Conservation (phyloP, 1,140 invertebrate species). For the Drosophila burlai region DNA sequence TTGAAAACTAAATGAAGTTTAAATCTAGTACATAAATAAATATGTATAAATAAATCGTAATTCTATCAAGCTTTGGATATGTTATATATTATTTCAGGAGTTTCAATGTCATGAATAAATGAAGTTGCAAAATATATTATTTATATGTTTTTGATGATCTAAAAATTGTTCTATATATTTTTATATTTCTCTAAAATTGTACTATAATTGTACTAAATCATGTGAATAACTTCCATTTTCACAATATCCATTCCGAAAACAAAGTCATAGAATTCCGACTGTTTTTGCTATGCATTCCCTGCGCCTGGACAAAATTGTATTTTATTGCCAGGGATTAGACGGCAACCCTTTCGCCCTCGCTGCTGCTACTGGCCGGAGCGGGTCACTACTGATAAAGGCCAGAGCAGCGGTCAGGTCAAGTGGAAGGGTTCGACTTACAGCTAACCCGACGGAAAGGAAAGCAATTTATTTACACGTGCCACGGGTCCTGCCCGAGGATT, state of each 20-base stretch:
- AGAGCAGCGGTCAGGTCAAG: conserved; percentile 48
- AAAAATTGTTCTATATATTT: too few species aligned
- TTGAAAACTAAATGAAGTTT: not conserved
- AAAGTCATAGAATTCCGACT: not conserved
- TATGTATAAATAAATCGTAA: not conserved
- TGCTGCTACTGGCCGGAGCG: conserved; percentile 14
- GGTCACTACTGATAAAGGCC: conserved; percentile 67
- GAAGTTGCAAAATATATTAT: too few species aligned
- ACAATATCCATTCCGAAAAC: too few species aligned
- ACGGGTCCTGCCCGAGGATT: conserved; percentile 52
- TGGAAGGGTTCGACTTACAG: conserved; percentile 55
- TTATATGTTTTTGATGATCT: too few species aligned
- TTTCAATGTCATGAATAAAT: too few species aligned
- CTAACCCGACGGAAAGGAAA: conserved; percentile 51
- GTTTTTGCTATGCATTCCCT: conserved; percentile 30
- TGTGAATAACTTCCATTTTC: not conserved
- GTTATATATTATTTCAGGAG: too few species aligned
- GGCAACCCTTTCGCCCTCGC: conserved; percentile 55
- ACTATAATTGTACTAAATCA: too few species aligned
- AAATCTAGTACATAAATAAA: not conserved
- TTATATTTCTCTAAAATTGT: too few species aligned
- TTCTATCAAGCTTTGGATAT: too few species aligned
- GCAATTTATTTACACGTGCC: conserved; percentile 81
- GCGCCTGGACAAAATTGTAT: conserved; percentile 66
- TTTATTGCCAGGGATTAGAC: conserved; percentile 78